Conservation (phyloP, 2,888 invertebrate species). For the Eristalis intricaria region DNA sequence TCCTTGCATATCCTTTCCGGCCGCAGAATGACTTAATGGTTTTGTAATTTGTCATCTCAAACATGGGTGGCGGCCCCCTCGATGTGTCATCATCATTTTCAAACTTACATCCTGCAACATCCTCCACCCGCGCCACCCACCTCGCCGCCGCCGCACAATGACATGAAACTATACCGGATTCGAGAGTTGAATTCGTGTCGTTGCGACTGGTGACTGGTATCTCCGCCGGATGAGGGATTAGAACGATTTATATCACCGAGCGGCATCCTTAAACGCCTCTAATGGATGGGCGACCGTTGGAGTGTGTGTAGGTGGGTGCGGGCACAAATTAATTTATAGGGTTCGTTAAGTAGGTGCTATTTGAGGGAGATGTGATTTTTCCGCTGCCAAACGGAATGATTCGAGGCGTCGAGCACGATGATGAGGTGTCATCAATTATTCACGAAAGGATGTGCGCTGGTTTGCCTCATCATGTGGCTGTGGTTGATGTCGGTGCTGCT, state of each 20-base stretch:
- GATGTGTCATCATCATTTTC: slow-evolving; percentile 70
- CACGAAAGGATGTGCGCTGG: slow-evolving; percentile 9
- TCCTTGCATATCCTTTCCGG: slow-evolving; percentile 65
- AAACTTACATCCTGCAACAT: background rate
- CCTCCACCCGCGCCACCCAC: background rate
- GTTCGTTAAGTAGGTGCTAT: slow-evolving; percentile 69
- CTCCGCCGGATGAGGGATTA: slow-evolving; percentile 52
- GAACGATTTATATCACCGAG: slow-evolving; percentile 53
- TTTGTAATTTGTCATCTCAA: slow-evolving; percentile 72
- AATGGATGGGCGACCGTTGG: background rate
- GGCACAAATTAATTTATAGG: slow-evolving; percentile 68
- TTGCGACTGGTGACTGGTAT: slow-evolving; percentile 41
- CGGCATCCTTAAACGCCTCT: slow-evolving; percentile 27
- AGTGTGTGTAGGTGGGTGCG: background rate
- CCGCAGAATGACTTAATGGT: slow-evolving; percentile 72
- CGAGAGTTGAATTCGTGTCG: slow-evolving; percentile 29
- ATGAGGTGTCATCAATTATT: slow-evolving; percentile 61
- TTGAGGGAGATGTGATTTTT: slow-evolving; percentile 63
- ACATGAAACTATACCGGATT: slow-evolving; percentile 42
- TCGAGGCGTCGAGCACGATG: slow-evolving; percentile 21
- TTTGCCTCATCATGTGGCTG: background rate
- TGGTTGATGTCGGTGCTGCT: background rate
- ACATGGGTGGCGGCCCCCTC: slow-evolving; percentile 65
- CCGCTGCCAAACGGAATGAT: slow-evolving; percentile 34
- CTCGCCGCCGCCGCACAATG: background rate